These are phyloP conservation scores for Galaxias olidus DNA, from an alignment of 2,797 vertebrate species.

Conservation along the genomic window DNA sequence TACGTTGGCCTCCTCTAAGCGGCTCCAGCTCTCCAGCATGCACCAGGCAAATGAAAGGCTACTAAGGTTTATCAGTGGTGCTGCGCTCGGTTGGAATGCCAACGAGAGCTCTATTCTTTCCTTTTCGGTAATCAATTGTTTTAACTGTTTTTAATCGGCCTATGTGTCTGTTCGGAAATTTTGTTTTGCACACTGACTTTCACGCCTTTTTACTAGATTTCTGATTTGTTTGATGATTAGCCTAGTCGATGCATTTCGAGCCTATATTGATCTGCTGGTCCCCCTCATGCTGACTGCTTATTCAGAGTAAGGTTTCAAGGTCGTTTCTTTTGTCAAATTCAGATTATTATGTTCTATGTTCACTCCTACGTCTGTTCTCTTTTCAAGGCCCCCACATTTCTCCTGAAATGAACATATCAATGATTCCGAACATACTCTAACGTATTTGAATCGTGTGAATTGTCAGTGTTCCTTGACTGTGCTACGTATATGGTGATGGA, in stretches of 20 bases:
- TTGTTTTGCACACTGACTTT: background rate
- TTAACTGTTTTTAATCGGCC: no score
- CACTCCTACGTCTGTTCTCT: no score
- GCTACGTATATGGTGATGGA: conserved; percentile 90
- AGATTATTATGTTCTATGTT: no score
- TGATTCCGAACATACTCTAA: background rate
- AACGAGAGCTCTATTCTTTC: no score
- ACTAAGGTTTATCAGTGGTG: background rate
- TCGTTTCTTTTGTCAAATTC: conserved; percentile 15
- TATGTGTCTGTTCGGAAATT: background rate
- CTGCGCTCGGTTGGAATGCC: no score
- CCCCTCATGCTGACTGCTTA: conserved; percentile 9
- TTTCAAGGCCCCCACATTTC: conserved; percentile 14
- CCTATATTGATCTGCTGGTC: conserved; percentile 8
- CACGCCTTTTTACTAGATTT: background rate
- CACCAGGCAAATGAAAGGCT: background rate
- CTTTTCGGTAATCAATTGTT: no score
- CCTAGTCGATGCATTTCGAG: background rate
- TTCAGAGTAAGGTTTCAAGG: background rate
- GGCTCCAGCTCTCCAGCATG: conserved; percentile 14
- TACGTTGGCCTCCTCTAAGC: conserved; percentile 9
- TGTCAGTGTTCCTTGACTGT: conserved; percentile 70
- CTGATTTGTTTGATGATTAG: background rate
- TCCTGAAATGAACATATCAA: no score
- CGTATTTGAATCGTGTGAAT: background rate